A percentile compares a stretch with the other conserved stretches of the same genome.
These are phyloP conservation scores for Perca schrenkii DNA, from an alignment of 2,113 vertebrate genomes.

Conservation along the genomic window DNA sequence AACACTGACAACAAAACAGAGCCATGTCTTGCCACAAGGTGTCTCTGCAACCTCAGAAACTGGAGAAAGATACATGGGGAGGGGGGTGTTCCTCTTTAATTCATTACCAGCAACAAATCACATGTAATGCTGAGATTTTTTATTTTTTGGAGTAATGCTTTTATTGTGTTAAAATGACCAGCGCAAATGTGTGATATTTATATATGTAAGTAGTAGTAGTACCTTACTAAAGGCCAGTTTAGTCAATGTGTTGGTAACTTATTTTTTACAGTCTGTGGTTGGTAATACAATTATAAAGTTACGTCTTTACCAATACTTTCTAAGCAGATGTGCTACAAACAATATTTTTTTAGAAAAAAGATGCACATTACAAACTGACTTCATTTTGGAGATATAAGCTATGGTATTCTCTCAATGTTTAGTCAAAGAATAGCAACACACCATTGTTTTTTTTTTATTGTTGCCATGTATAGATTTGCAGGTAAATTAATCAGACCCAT, in stretches of 20 bases:
- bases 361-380: neutral
- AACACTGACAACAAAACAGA: neutral
- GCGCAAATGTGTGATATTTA: neutral
- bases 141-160: neutral
- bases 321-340: neutral
- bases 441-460: neutral
- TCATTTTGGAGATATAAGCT: neutral
- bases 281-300: neutral
- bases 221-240: neutral
- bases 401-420: neutral
- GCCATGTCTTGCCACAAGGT: slow-evolving; percentile 64
- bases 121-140: neutral
- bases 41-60: slow-evolving; percentile 66
- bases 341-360: neutral
- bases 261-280: too few relatives aligned
- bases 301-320: neutral
- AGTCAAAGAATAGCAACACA: neutral
- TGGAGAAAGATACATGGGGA: neutral
- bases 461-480: neutral
- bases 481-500: neutral
- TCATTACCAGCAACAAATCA: neutral
- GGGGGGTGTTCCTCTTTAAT: neutral
- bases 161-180: neutral
- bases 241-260: neutral
- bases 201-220: neutral